A percentile compares a stretch with the other conserved stretches of the same genome.
These are phyloP conservation scores for Subanguina moxae DNA, from an alignment of 1,140 invertebrate species.

Conservation along the genomic window DNA sequence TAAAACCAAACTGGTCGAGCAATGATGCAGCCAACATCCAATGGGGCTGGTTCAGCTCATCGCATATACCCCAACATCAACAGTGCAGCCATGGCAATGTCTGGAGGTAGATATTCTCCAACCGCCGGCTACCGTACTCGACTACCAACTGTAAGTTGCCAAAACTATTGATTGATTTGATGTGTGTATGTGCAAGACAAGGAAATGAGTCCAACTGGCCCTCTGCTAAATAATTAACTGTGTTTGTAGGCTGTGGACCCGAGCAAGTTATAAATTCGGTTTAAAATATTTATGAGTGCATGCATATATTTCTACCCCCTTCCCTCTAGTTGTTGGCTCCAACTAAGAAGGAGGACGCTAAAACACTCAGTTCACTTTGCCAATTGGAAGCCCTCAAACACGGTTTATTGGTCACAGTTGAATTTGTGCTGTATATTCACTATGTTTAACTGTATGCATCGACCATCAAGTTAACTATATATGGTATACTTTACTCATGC, in stretches of 20 bases:
- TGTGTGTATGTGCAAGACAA: background rate
- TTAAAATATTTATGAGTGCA: constrained; percentile 9
- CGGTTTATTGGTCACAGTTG: no score
- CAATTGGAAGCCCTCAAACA: no score
- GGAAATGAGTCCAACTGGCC: background rate
- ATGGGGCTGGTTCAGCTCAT: background rate
- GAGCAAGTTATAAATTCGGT: background rate
- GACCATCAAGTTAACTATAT: no score
- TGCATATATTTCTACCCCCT: background rate
- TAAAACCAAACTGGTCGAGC: background rate
- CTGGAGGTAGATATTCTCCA: background rate
- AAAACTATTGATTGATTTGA: background rate
- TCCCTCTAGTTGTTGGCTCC: no score
- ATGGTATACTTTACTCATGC: no score
- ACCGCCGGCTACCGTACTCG: background rate
- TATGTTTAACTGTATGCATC: no score
- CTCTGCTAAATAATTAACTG: constrained; percentile 6
- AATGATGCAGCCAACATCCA: background rate
- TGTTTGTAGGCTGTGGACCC: background rate
- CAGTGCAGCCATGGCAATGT: background rate
- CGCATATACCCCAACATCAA: background rate
- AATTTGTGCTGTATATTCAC: no score
- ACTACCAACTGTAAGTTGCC: background rate
- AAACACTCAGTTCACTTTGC: no score
- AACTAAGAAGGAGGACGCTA: no score